Base-by-base conservation (phyloP, 1,140 invertebrate genomes). In the Octopus sinensis region DNA sequence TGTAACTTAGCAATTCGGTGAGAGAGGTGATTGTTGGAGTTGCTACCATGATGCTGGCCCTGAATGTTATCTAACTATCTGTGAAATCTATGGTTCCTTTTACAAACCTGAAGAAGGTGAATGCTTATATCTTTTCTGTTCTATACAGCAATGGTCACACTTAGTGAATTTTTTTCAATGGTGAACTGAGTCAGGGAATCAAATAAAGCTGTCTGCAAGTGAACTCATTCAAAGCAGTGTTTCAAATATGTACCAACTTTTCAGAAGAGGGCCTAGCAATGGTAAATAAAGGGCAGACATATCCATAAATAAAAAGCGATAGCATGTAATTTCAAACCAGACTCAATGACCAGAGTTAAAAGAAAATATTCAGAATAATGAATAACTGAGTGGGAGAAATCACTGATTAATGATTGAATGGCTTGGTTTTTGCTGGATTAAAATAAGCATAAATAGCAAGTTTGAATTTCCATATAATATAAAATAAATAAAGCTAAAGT, bases 341-440 rank as follows among this genome's bases (percentile, higher is more conserved):
- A 12, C 10, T 68, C 62, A n/a, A n/a, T 68, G 62, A 68, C 62
- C 62, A 68, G 62, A 68, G n/a, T 68, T 68, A 13, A 68, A 13
- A 68, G n/a, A 68, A 68, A 68, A 68, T 43, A 68, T 68, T 12
- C 62, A 68, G 62, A 68, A 68, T 68, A n/a, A 68, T n/a, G 62
- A 68, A 68, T 68, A 12, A 68, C n/a, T 68, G 62, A 68, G n/a
- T 68, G n/a, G 62, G 62, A 68, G n/a, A 68, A 68, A 68, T 68
- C 62, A 68, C 62, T n/a, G 62, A 68, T 68, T n/a, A 68, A 68
- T 68, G 62, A 68, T 68, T 68, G n/a, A 68, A 68, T 68, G n/a
- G 62, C 62, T 68, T 13, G 62, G 62, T 68, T 68, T 68, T 68
- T 68, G 62, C 12, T 68, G 62, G 62, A 68, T 68, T 68, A 13